Conservation (phyloP, 1,140 invertebrate species). For the Drosophila ironensis region DNA sequence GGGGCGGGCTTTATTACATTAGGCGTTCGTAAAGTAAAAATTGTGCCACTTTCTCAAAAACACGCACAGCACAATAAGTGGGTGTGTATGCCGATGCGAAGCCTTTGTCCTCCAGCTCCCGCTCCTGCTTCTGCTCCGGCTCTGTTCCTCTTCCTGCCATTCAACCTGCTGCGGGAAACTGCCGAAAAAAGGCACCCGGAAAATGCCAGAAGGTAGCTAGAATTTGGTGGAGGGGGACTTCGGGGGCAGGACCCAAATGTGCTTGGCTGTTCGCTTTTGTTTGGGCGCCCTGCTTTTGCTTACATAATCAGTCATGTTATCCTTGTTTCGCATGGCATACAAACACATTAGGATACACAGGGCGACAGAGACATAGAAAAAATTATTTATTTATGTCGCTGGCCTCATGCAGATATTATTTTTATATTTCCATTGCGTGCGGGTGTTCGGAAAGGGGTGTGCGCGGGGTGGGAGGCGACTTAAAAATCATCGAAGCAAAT, state of each 20-base stretch:
- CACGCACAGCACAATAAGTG: conserved; percentile 72
- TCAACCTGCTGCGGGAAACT: conserved; percentile 76
- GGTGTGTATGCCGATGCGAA: conserved; percentile 27
- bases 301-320: conserved; percentile 81
- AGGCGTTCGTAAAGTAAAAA: conserved; percentile 79
- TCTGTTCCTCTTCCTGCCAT: conserved; percentile 33
- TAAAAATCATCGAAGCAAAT: conserved; percentile 36
- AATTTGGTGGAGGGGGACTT: too few relatives aligned
- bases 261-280: conserved; percentile 48
- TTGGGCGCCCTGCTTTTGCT: conserved; percentile 51
- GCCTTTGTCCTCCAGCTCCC: neutral
- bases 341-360: conserved; percentile 22
- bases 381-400: conserved; percentile 69
- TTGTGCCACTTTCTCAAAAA: conserved; percentile 81
- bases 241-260: conserved; percentile 30
- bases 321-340: conserved; percentile 59
- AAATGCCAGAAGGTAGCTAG: conserved; percentile 21
- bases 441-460: neutral
- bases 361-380: conserved; percentile 24
- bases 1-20: conserved; percentile 78
- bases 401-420: conserved; percentile 40
- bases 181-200: conserved; percentile 61
- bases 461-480: conserved; percentile 1
- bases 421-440: conserved; percentile 60
- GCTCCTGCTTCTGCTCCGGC: conserved; percentile 14